These are phyloP conservation scores for Scophthalmus maximus DNA, from an alignment of 2,113 vertebrate species.

Conservation along the genomic window DNA sequence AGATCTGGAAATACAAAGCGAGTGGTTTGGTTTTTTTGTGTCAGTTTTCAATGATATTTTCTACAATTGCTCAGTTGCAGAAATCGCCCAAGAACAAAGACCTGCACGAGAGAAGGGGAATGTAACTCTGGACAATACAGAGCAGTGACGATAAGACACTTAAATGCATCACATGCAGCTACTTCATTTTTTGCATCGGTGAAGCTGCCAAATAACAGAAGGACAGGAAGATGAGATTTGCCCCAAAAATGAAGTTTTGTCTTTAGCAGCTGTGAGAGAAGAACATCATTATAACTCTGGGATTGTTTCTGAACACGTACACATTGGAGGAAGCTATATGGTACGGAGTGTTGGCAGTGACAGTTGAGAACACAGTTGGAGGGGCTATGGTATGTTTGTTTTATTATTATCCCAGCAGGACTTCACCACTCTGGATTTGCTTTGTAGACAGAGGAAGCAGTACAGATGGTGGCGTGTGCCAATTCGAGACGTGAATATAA, in stretches of 20 bases:
- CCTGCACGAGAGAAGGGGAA: not conserved
- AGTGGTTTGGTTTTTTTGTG: not conserved
- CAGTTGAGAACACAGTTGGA: not conserved
- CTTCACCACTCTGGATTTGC: not conserved
- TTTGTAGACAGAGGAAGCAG: not conserved
- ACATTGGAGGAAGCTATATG: not conserved
- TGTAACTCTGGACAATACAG: not conserved
- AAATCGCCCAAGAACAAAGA: not conserved
- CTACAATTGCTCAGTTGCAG: not conserved
- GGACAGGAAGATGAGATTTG: not conserved
- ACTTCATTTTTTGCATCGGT: not conserved
- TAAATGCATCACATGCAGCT: not conserved
- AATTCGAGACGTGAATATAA: not conserved
- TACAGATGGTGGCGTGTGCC: not conserved
- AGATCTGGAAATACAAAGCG: not conserved
- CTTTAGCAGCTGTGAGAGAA: not conserved
- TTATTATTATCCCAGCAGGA: not conserved
- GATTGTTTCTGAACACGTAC: not conserved
- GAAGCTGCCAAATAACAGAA: too few species aligned
- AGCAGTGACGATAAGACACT: not conserved
- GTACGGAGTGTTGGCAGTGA: not conserved
- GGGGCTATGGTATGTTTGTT: not conserved
- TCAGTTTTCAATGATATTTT: slow-evolving; percentile 1
- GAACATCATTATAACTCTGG: not conserved
- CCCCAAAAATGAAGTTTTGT: not conserved